These are phyloP conservation scores for Pogoniulus pusillus DNA, from an alignment of 2,797 vertebrate species.

Conservation along the genomic window DNA sequence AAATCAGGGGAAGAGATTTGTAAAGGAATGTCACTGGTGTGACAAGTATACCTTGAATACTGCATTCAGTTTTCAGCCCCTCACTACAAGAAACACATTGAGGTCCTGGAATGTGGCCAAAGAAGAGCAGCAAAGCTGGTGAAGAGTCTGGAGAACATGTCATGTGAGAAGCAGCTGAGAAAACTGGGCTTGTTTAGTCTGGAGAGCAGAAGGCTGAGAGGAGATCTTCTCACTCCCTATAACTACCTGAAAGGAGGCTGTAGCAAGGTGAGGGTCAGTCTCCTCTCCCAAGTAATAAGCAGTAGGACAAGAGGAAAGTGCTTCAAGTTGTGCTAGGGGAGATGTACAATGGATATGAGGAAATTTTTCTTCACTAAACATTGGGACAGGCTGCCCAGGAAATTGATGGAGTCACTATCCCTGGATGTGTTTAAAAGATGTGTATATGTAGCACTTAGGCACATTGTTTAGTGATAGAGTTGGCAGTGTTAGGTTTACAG, in stretches of 20 bases:
- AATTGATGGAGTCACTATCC: too few species aligned
- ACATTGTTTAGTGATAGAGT: too few species aligned
- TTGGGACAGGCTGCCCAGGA: too few species aligned
- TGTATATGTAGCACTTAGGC: too few species aligned
- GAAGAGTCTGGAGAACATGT: background rate
- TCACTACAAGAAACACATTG: background rate
- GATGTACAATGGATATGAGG: background rate
- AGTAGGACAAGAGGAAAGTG: background rate
- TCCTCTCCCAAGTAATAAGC: background rate
- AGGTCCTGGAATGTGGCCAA: background rate
- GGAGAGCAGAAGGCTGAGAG: background rate
- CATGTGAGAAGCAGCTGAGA: background rate
- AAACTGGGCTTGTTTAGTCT: background rate
- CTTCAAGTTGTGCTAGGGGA: background rate
- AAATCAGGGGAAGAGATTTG: background rate
- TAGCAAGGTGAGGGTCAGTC: fast-evolving
- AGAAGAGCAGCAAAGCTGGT: background rate
- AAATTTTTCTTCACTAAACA: background rate
- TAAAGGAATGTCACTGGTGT: background rate
- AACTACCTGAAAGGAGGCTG: background rate
- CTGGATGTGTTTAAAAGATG: too few species aligned
- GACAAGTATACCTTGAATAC: background rate
- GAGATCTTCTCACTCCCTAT: background rate
- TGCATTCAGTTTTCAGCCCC: background rate
- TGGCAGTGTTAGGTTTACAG: too few species aligned